Base-by-base conservation (phyloP, 2,797 vertebrate genomes). In the Remorina albescens region DNA sequence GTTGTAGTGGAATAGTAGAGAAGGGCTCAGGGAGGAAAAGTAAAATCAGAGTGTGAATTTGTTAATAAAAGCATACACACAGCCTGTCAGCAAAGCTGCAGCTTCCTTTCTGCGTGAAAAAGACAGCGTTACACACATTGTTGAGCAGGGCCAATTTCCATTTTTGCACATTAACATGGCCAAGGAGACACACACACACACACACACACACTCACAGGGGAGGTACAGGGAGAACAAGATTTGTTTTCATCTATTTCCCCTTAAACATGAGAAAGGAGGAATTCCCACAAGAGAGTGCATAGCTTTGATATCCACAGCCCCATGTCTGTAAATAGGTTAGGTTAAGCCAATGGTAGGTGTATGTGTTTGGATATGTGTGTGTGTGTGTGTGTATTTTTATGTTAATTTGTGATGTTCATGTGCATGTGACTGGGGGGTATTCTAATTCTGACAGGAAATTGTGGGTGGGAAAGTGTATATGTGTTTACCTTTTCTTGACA, bases 301-400 rank as follows among this genome's bases (percentile, higher is more conserved):
- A 2, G 61, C 88, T 93, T 93, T 93, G 89, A 92, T 92, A 90
- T 93, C 81, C 66, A 13, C 83, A 78, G 77, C 79, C 76, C 57
- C 42, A 72, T 80, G 81, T 91, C 88, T 93, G 84, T 88, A 93
- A 91, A 93, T 91, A 91, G 89, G 87, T 89, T 80, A 83, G 78
- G 73, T 84, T 81, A 84, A 83, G 67, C 68, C 18, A 76, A 76
- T 68, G 65, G 49, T 30, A 60, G 70, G 19, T n/a, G 9, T 1
- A 1, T 19, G 55, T 2, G 10, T 5, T 50, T 3, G 30, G 30
- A 61, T 66, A 47, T 71, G 37, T 58, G 9, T 30, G 1, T 16
- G 47, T 36, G 62, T 16, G 50, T 8, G 60, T 18, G 55, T 25
- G 3, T 62, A 37, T 67, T 55, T 73, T 71, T 76, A 51, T 82